Conservation (phyloP, 2,888 invertebrate species). For the Incurvaria masculella region DNA sequence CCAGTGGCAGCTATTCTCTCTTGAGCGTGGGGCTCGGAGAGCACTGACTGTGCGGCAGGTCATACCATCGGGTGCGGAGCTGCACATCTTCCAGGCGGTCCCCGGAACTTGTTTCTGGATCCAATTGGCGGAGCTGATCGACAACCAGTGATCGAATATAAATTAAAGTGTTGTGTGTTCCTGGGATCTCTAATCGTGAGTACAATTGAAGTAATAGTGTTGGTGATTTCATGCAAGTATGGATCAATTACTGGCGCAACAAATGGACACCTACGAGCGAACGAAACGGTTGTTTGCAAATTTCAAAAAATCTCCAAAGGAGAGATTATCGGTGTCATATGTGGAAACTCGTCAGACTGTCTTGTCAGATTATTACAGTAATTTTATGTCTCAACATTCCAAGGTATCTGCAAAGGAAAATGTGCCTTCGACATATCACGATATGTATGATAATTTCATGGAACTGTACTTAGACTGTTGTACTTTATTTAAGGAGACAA, state of each 20-base stretch:
- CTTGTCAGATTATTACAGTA: neutral
- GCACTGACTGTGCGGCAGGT: too few species aligned
- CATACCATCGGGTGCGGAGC: too few species aligned
- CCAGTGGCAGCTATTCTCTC: too few species aligned
- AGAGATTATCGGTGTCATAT: constrained; percentile 16
- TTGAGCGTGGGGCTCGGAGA: too few species aligned
- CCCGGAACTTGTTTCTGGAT: too few species aligned
- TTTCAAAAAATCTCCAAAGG: constrained; percentile 16
- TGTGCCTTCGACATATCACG: neutral
- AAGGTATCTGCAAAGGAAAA: neutral
- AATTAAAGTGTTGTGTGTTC: too few species aligned
- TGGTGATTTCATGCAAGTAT: too few species aligned
- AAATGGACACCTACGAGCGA: neutral
- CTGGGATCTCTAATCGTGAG: too few species aligned
- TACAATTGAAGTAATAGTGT: too few species aligned
- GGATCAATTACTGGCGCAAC: neutral
- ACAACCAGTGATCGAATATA: too few species aligned
- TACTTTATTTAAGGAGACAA: neutral
- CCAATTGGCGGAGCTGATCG: too few species aligned
- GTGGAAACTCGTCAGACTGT: constrained; percentile 9
- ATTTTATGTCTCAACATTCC: neutral
- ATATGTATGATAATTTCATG: neutral
- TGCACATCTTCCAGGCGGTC: too few species aligned
- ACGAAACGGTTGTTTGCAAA: constrained; percentile 5
- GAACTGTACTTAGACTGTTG: neutral